Evolutionary conservation across 2,888 invertebrate species (phyloP), one percentile per base, ranked within the genome.

Genomic region (Caenorhabditis panamensis): DNA sequence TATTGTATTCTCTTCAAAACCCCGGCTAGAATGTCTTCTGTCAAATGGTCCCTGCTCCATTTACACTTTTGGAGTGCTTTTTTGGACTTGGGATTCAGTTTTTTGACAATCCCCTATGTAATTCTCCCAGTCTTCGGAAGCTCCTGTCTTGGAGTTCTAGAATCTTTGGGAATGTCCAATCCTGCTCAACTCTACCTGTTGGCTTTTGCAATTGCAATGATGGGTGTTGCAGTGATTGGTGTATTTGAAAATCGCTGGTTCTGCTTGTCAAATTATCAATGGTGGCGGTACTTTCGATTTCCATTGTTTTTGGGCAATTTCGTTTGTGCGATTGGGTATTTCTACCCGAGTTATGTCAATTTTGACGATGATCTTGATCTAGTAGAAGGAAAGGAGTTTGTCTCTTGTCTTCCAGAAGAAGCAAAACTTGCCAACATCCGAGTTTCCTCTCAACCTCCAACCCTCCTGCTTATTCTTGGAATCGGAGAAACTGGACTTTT

Each of bases 31-130:
- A 71, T 71, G 69, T 28, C 16, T 9, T 62, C 69, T 1, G 44
- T 71, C 9, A 71, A 71, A 31, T 26, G 37, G 26, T 61, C 26
- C 18, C 28, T 71, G 1, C 28, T 71, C 18, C 37, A 26, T 16
- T 54, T 28, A 16, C 69, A 62, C 61, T 61, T 44, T 22, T 53
- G 53, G 53, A 62, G 26, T 20, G 51, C 28, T 28, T 20, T 69
- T 5, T n/a, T 61, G 26, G 69, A 69, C 20, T 8, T 61, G 0
- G 41, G 54, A 0, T 22, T 66, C n/a, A 66, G 20, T 44, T 11
- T 54, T 20, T 26, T 66, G 6, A 54, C 54, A 0, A 41, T 13
- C 5, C 69, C 69, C 3, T 61, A 13, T 22, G 1, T 37, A 0
- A 0, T 69, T 6, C 11, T 26, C 8, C 69, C 69, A 1, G 0